Base-by-base conservation (phyloP, 2,888 invertebrate genomes). In the Aspidiotus rigidus region DNA sequence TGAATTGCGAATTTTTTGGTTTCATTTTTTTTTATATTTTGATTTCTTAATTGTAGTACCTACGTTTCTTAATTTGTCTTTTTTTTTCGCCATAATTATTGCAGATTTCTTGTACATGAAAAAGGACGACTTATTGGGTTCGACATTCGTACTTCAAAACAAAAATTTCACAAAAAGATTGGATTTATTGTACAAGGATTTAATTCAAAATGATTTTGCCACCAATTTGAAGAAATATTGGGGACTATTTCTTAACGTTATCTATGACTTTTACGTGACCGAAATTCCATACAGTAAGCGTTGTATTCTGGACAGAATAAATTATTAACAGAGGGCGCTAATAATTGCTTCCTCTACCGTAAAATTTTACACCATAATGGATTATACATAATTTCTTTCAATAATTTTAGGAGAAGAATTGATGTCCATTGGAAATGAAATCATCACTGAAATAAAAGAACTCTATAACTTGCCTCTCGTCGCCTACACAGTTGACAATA, bases 141-240 rank as follows among this genome's bases (percentile, higher is more conserved):
- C 89, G 0, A 88, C 89, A 0, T 91, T 90, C 74, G 92, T 90
- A 76, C 86, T 86, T 73, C 86, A 87, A 74, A 86, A 91, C 11
- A 84, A 88, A 1, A 86, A 88, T 71, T 86, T 92, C 74, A 88
- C 89, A 0, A 88, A 88, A 74, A 90, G 92, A 76, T 79, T 91
- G 72, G 91, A 92, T 63, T 80, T 78, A 77, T 82, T 92, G 62
- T 91, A 90, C 77, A 85, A 85, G 69, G 91, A 92, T 74, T 81
- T 92, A 8, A 83, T 85, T 63, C 84, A 85, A 70, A 88, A 91
- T 76, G 90, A 90, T 74, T 82, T 89, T 0, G 80, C 90, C 39
- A 88, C 88, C 0, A 90, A 89, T 76, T 81, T 90, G 49, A 85
- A 85, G 76, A 91, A 90, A 76, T 92, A 92, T 78, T 82, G 84